These are phyloP conservation scores for Auanema freiburgensis DNA, from an alignment of 2,888 invertebrate species.

Conservation along the genomic window DNA sequence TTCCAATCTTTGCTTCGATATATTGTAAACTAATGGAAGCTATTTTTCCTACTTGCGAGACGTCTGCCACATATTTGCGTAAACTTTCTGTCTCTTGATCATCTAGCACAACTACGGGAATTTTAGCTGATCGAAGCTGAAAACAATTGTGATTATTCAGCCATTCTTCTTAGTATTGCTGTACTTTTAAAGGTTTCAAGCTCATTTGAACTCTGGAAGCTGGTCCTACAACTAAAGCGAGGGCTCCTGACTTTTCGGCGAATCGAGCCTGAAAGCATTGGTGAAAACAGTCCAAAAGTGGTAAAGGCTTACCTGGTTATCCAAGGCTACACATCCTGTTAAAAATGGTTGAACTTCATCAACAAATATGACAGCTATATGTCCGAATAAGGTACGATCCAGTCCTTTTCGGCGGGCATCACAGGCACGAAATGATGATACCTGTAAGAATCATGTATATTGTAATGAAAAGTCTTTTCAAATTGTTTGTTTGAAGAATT, in stretches of 20 bases:
- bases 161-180: neutral
- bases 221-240: slow-evolving; percentile 48
- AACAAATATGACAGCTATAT: slow-evolving; percentile 52
- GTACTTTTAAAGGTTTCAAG: slow-evolving; percentile 32
- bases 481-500: slow-evolving; percentile 2
- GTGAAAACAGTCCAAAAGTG: neutral
- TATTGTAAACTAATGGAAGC: slow-evolving; percentile 29
- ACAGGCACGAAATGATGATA: slow-evolving; percentile 48
- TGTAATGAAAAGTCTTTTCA: neutral
- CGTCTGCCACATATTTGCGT: slow-evolving; percentile 24
- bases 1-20: slow-evolving; percentile 23
- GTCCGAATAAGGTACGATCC: slow-evolving; percentile 43
- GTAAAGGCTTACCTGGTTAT: slow-evolving; percentile 40
- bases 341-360: slow-evolving; percentile 51
- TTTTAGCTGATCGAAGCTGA: slow-evolving; percentile 40
- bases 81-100: slow-evolving; percentile 42
- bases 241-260: slow-evolving; percentile 50
- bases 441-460: slow-evolving; percentile 24
- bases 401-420: slow-evolving; percentile 43
- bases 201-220: slow-evolving; percentile 35
- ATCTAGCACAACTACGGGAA: slow-evolving; percentile 49
- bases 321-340: slow-evolving; percentile 49
- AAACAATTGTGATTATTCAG: slow-evolving; percentile 8
- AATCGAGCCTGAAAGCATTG: slow-evolving; percentile 36
- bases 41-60: slow-evolving; percentile 26